phyloP scores from a whole-genome alignment of 2,888 invertebrate species.

The Oegoconia quadripuncta region DNA sequence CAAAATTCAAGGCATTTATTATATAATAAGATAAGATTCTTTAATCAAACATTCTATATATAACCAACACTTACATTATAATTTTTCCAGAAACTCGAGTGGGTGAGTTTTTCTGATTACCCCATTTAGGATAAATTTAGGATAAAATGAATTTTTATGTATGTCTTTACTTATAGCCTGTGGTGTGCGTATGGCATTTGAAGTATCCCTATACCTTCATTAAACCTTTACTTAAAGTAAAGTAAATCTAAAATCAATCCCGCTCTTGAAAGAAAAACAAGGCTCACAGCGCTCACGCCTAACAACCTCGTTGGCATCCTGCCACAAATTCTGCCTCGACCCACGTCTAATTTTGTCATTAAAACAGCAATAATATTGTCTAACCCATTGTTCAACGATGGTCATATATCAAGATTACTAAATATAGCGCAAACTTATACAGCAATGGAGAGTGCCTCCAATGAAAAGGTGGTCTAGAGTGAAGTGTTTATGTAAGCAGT shows the following conservation, averaged over 20 bases:
- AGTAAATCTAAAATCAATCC: conserved; percentile 7
- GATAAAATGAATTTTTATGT: background rate
- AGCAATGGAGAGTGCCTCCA: background rate
- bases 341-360: background rate
- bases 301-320: conserved; percentile 15
- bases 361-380: background rate
- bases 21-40: too few relatives aligned
- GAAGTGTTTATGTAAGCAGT: conserved; percentile 2
- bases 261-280: conserved; percentile 11
- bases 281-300: conserved; percentile 5
- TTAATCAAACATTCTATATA: too few relatives aligned
- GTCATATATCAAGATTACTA: background rate
- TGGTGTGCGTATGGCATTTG: too few relatives aligned
- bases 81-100: too few relatives aligned
- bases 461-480: background rate
- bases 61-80: too few relatives aligned
- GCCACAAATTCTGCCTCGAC: conserved; percentile 9
- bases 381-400: background rate
- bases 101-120: too few relatives aligned
- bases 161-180: background rate
- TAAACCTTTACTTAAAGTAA: conserved; percentile 6
- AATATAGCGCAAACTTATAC: background rate
- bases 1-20: too few relatives aligned
- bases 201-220: background rate
- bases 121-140: too few relatives aligned